phyloP scores from a whole-genome alignment of 2,888 invertebrate genomes.

The Epinotia brunnichana region DNA sequence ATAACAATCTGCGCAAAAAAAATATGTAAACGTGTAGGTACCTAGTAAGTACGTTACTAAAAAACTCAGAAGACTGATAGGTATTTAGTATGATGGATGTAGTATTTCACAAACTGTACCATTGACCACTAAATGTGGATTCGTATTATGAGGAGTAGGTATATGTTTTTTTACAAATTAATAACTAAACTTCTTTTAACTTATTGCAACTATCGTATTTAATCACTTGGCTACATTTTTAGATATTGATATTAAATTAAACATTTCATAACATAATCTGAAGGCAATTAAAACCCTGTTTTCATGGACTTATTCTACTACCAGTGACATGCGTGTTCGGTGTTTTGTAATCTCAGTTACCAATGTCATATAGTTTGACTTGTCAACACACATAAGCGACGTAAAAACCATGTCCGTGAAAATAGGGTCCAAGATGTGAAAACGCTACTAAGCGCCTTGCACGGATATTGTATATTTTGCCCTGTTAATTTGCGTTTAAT shows the following conservation, averaged over 20 bases:
- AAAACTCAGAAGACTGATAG: too few species aligned
- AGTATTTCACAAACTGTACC: too few species aligned
- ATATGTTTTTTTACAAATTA: neutral
- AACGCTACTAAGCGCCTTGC: conserved; percentile 20
- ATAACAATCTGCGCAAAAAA: neutral
- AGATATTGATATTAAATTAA: too few species aligned
- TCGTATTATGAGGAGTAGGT: neutral
- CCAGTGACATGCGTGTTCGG: neutral
- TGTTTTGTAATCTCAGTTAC: too few species aligned
- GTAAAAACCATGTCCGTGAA: neutral
- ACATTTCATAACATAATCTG: neutral
- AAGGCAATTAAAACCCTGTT: neutral
- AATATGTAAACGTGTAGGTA: too few species aligned
- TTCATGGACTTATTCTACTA: neutral
- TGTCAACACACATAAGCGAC: neutral
- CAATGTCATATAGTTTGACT: too few species aligned
- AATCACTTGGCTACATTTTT: too few species aligned
- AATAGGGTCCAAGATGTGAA: neutral
- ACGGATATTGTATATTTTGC: conserved; percentile 42
- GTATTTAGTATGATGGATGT: too few species aligned
- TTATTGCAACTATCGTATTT: too few species aligned
- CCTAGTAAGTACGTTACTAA: too few species aligned
- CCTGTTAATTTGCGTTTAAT: conserved; percentile 41
- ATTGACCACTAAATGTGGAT: neutral
- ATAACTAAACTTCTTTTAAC: neutral